A percentile compares a stretch with the other conserved stretches of the same genome.
These are phyloP conservation scores for Lichenostomus cassidix DNA, from an alignment of 2,113 vertebrate species.

Conservation along the genomic window DNA sequence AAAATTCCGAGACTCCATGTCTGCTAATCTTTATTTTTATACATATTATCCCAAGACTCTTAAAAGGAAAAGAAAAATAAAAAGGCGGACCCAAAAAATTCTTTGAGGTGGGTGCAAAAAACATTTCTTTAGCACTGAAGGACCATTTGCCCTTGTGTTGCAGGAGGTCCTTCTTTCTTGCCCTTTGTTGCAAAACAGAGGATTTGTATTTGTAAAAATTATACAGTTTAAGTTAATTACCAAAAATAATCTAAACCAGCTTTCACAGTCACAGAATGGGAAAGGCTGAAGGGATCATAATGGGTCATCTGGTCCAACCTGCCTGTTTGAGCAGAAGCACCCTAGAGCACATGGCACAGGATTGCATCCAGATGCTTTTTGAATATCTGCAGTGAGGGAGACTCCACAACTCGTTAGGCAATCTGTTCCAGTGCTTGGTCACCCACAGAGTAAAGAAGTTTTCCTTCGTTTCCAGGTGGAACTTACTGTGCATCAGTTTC, in stretches of 20 bases:
- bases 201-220: neutral
- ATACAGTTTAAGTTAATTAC: neutral
- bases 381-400: neutral
- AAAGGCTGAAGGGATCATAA: neutral
- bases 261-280: neutral
- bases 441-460: neutral
- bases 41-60: neutral
- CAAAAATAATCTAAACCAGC: neutral
- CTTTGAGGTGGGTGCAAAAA: neutral
- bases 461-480: neutral
- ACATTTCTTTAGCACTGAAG: neutral
- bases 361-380: neutral
- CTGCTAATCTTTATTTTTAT: neutral
- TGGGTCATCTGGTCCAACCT: neutral
- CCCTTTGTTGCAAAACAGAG: neutral
- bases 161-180: neutral
- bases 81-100: neutral
- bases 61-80: neutral
- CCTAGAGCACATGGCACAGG: neutral
- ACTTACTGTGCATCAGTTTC: neutral
- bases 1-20: neutral
- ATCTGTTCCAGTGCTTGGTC: neutral
- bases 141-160: neutral
- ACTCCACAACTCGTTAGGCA: neutral
- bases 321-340: neutral